A percentile compares a stretch with the other conserved stretches of the same genome.
phyloP scores from a whole-genome alignment of 1,140 invertebrate species.

The Manduca sexta region DNA sequence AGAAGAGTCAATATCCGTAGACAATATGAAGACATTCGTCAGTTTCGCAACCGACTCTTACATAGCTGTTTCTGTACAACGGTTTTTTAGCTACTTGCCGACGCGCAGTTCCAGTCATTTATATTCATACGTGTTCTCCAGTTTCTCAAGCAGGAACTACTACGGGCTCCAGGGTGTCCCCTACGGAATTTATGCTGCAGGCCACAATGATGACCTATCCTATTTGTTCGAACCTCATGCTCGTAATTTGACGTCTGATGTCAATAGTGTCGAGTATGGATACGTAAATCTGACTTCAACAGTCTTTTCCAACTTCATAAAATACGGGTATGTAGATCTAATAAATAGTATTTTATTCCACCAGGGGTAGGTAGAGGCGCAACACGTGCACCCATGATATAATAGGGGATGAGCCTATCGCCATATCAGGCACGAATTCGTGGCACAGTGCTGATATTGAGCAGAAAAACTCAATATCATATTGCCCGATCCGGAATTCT shows the following conservation, averaged over 20 bases:
- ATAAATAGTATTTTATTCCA: no score
- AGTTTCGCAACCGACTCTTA: slow-evolving; percentile 32
- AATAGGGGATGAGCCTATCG: no score
- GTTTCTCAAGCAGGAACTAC: slow-evolving; percentile 13
- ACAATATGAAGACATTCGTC: slow-evolving; percentile 31
- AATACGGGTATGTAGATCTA: slow-evolving; percentile 42
- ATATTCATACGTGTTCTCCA: slow-evolving; percentile 16
- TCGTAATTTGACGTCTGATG: slow-evolving; percentile 10
- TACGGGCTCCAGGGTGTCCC: slow-evolving; percentile 1
- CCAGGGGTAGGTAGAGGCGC: no score
- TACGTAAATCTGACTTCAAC: slow-evolving; percentile 48
- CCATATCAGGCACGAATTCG: no score
- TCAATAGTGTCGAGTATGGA: slow-evolving; percentile 16
- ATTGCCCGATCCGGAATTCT: no score
- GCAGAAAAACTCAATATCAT: no score
- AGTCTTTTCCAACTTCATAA: slow-evolving; percentile 67
- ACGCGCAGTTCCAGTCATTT: slow-evolving; percentile 2
- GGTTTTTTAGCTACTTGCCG: slow-evolving; percentile 33
- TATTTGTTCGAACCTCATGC: slow-evolving; percentile 20
- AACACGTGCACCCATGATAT: no score
- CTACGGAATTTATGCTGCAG: slow-evolving; percentile 11
- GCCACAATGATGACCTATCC: slow-evolving; percentile 25
- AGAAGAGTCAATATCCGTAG: slow-evolving; percentile 24
- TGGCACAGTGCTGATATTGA: no score
- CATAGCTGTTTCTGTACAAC: slow-evolving; percentile 47